phyloP scores from a whole-genome alignment of 2,113 vertebrate species.

The Pelecanoides urinatrix region DNA sequence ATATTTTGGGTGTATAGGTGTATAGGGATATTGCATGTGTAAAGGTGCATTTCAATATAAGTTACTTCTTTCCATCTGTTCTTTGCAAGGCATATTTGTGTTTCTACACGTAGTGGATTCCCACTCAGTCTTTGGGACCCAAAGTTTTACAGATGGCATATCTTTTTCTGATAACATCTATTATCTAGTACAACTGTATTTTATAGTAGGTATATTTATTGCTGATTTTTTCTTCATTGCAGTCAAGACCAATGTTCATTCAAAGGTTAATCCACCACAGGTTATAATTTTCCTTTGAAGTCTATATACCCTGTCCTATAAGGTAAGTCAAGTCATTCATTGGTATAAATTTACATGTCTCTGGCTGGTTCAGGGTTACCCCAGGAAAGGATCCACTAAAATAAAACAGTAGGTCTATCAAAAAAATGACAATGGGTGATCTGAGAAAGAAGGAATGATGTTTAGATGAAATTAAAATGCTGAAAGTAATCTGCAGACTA shows the following conservation, averaged over 20 bases:
- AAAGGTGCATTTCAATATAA: neutral
- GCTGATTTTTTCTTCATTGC: neutral
- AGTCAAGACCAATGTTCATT: neutral
- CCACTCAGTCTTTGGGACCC: neutral
- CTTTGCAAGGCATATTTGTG: neutral
- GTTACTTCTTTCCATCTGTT: neutral
- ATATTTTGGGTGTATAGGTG: neutral
- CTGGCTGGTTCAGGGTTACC: neutral
- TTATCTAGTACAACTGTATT: neutral
- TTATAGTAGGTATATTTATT: neutral
- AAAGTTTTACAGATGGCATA: neutral
- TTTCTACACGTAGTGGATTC: neutral
- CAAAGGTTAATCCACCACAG: neutral
- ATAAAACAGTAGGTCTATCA: neutral
- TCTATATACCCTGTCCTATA: neutral
- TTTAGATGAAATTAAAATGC: neutral
- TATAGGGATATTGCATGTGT: neutral
- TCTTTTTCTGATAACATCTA: neutral
- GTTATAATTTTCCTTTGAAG: neutral
- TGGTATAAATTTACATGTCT: neutral
- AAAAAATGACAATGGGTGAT: neutral
- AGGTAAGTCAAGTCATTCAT: neutral
- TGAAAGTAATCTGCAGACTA: neutral
- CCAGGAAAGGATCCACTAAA: neutral
- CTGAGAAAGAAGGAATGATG: neutral